A percentile compares a stretch with the other conserved stretches of the same genome.
phyloP scores from a whole-genome alignment of 2,888 invertebrate species.

The Branchellion lobata region DNA sequence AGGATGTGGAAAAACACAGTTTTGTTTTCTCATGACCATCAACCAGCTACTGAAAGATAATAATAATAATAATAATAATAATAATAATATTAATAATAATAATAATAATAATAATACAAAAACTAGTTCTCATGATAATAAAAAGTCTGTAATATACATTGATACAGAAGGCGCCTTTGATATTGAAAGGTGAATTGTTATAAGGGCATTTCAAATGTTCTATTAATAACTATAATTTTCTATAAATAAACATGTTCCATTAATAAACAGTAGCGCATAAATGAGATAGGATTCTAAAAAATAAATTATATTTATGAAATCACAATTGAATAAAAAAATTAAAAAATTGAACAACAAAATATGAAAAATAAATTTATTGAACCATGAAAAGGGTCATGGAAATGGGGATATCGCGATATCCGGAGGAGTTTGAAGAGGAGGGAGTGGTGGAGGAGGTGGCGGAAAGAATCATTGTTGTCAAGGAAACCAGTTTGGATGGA shows the following conservation, averaged over 20 bases:
- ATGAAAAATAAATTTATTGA: constrained; percentile 10
- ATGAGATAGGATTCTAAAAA: too few relatives aligned
- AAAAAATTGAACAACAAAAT: not conserved
- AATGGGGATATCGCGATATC: constrained; percentile 53
- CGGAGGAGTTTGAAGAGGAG: constrained; percentile 51
- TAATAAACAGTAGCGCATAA: too few relatives aligned
- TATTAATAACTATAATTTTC: not conserved
- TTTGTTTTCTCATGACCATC: constrained; percentile 56
- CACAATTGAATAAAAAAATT: too few relatives aligned
- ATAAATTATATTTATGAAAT: too few relatives aligned
- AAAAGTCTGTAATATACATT: constrained; percentile 54
- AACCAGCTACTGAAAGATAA: not conserved
- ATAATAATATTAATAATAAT: not conserved
- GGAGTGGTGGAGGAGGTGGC: constrained; percentile 50
- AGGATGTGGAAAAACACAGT: constrained; percentile 59
- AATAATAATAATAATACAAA: not conserved
- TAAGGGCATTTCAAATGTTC: not conserved
- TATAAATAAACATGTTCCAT: not conserved
- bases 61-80: constrained; percentile 27
- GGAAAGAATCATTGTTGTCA: constrained; percentile 52
- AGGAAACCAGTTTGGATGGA: constrained; percentile 53
- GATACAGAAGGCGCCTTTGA: constrained; percentile 58
- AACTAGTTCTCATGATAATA: not conserved
- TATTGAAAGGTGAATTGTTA: constrained; percentile 54
- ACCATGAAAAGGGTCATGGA: constrained; percentile 54